A percentile compares a stretch with the other conserved stretches of the same genome.
These are phyloP conservation scores for Penaeus japonicus DNA, from an alignment of 1,140 invertebrate genomes.

Conservation along the genomic window DNA sequence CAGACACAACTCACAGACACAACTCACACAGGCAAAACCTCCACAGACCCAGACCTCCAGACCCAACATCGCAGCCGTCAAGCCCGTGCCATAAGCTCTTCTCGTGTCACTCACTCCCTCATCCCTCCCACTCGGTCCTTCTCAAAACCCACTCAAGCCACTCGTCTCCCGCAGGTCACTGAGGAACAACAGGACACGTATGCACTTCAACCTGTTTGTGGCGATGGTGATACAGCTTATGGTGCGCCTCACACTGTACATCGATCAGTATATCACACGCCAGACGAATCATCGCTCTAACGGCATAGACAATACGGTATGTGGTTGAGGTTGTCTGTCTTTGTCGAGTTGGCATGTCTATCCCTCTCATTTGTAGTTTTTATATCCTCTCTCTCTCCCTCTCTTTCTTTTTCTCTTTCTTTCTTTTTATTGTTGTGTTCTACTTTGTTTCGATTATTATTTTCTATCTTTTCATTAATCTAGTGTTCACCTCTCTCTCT, in stretches of 20 bases:
- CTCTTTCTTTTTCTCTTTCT: background rate
- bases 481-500: no score
- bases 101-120: no score
- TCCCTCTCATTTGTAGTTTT: no score
- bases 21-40: no score
- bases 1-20: no score
- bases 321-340: constrained; percentile 59
- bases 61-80: no score
- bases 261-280: constrained; percentile 77
- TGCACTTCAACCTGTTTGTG: constrained; percentile 87
- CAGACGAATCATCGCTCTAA: constrained; percentile 32
- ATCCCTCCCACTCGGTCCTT: no score
- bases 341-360: background rate
- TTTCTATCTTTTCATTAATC: background rate
- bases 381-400: no score
- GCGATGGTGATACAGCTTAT: constrained; percentile 86
- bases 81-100: no score
- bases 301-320: constrained; percentile 82
- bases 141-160: background rate
- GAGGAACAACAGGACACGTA: constrained; percentile 83
- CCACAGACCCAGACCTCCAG: no score
- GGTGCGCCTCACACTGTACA: constrained; percentile 83
- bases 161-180: constrained; percentile 71
- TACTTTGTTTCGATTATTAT: background rate
- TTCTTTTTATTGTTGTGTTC: background rate